Evolutionary conservation across 2,888 invertebrate genomes (phyloP), one percentile per base, ranked within the genome.

Genomic region (Fissipunctia ypsillon): DNA sequence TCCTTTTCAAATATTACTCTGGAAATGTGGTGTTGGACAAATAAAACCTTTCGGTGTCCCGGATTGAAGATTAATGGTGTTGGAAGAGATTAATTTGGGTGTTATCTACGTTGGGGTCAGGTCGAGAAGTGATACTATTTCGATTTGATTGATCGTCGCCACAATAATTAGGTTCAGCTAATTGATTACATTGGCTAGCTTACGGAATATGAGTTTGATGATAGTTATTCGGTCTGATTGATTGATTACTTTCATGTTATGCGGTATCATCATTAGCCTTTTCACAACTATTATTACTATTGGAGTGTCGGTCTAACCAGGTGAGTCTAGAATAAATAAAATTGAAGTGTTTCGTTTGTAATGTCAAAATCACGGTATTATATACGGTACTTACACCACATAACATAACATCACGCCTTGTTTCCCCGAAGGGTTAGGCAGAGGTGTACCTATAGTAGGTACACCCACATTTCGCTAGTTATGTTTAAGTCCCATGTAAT

Each of bases 31-130:
- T 78, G 81, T 84, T 85, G 77, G 87, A 87, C 85, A 85, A 85
- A 85, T 85, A 85, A 87, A 85, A 87, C 87, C 85, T 85, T 87
- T 80, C 66, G 73, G 72, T 85, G 85, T 87, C 83, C 74, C 80
- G 59, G 70, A 71, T 80, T 65, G 68, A 60, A 85, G 87, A 85
- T 85, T 85, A 87, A 85, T 87, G 86, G 78, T 83, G 69, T 67
- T 75, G 68, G 73, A 69, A 19, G 75, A 84, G 84, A 85, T 85
- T 85, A 84, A 85, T 85, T 80, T 76, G 66, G 75, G 72, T 73
- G 84, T 75, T 81, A 81, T 81, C 81, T 78, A 66, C 73, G 78
- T 73, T 69, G 61, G 65, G 83, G 71, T 71, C 56, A 63, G 71
- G 84, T 73, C 66, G 74, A 71, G 69, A 78, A 79, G 77, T 82